Evolutionary conservation across 2,113 vertebrate species (phyloP), one percentile per base, ranked within the genome.

Genomic region (Calypte anna): DNA sequence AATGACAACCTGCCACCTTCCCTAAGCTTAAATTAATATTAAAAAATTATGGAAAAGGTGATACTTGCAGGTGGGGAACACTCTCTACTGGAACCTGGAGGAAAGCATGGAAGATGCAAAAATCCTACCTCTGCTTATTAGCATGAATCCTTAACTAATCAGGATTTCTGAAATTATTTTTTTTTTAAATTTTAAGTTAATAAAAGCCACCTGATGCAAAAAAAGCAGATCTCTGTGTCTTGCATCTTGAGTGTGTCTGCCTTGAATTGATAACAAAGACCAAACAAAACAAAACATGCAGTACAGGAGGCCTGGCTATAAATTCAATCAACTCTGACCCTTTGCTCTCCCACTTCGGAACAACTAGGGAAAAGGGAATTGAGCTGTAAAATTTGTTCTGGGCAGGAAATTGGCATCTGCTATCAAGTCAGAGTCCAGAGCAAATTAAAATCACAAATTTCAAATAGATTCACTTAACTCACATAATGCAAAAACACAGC

Each of bases 381-480:
- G 80, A 96, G 72, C 53, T 90, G 84, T 92, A 93, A 96, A 95
- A 97, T 96, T 90, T 90, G 28, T 93, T 84, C 84, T 81, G 91
- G 62, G 57, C 61, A 93, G 75, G 66, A 96, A 91, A 43, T 88
- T 93, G 87, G 80, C 94, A 93, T 93, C 70, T 88, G 72, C 57
- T 88, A 25, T 57, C 61, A 94, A 96, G 91, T 84, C 81, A 83
- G 58, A 86, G 69, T 84, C 85, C 80, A 88, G 59, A 95, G 76
- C 44, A 96, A 96, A 96, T 96, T 86, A 83, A 40, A 48, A 31
- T 86, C 58, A 89, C 75, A 86, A 90, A 94, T 75, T 93, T 96
- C 90, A 94, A 93, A 91, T 84, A 90, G 57, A 93, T 14, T 96
- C 87, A 84, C 96, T 96, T 73, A 85, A 80, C 12, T 81, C 33